These are phyloP conservation scores for Orthosia incerta DNA, from an alignment of 2,888 invertebrate species.

Conservation along the genomic window DNA sequence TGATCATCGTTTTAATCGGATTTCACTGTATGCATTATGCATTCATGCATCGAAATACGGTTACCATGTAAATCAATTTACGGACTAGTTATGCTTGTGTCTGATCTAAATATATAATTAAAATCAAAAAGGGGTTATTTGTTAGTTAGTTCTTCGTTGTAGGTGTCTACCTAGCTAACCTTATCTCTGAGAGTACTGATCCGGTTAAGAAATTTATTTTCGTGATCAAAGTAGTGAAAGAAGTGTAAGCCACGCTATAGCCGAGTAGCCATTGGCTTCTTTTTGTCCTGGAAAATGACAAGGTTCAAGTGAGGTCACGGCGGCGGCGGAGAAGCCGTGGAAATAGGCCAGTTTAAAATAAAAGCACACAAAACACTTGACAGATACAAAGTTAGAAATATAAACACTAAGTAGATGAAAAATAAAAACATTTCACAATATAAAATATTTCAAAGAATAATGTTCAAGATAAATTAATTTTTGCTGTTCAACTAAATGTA, in stretches of 20 bases:
- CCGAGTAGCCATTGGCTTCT: no score
- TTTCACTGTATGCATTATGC: conserved; percentile 34
- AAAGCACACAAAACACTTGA: not conserved
- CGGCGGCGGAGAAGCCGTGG: no score
- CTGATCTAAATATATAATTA: not conserved
- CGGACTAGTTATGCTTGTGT: conserved; percentile 2
- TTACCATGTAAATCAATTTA: conserved; percentile 34
- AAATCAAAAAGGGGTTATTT: not conserved
- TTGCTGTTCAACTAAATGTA: conserved; percentile 2
- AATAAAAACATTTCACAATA: not conserved
- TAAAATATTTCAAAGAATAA: not conserved
- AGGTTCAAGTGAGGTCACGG: no score
- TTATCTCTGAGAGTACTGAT: no score
- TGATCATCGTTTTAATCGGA: conserved; percentile 33
- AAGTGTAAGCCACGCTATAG: no score
- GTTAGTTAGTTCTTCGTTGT: not conserved
- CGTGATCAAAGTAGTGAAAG: no score
- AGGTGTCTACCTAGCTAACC: not conserved
- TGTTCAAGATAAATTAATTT: not conserved
- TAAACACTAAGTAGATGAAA: not conserved
- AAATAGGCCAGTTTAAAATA: not conserved
- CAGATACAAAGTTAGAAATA: not conserved
- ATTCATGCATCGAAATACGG: conserved; percentile 45
- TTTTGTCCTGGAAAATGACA: no score
- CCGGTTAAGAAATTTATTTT: no score